Percentiles rank a stretch among this genome's conserved stretches.
These are phyloP conservation scores for Denticeps clupeoides DNA, from an alignment of 2,797 vertebrate species.

Conservation along the genomic window DNA sequence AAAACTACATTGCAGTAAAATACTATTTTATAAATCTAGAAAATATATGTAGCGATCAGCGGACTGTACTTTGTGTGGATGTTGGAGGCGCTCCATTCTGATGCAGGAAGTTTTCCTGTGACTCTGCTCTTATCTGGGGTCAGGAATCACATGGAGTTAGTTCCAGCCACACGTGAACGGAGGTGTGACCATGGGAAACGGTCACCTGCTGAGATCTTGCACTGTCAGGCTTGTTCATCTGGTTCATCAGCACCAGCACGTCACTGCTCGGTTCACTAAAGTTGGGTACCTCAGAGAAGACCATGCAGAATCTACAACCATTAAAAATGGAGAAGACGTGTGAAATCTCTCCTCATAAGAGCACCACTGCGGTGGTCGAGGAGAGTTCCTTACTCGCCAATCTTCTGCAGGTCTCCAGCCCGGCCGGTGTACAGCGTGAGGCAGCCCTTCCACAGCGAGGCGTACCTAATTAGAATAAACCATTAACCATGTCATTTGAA, in stretches of 20 bases:
- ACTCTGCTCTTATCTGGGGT: too few relatives aligned
- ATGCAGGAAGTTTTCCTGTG: too few relatives aligned
- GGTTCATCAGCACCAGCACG: constrained; percentile 47
- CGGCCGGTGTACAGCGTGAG: constrained; percentile 74
- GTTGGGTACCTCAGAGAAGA: constrained; percentile 77
- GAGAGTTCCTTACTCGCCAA: constrained; percentile 73
- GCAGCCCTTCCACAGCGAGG: constrained; percentile 75
- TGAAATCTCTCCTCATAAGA: not conserved
- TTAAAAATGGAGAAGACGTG: not conserved
- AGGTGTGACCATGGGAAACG: not conserved
- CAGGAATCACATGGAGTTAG: too few relatives aligned
- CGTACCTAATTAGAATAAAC: constrained; percentile 51
- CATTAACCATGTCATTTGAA: not conserved
- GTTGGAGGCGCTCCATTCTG: too few relatives aligned
- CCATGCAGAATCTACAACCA: constrained; percentile 66
- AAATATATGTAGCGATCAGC: too few relatives aligned
- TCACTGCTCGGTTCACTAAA: constrained; percentile 74
- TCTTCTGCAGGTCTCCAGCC: constrained; percentile 74
- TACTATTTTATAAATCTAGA: too few relatives aligned
- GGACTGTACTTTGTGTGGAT: too few relatives aligned
- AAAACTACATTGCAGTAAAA: too few relatives aligned
- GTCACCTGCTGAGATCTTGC: too few relatives aligned
- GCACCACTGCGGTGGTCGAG: too few relatives aligned
- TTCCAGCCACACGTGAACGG: too few relatives aligned
- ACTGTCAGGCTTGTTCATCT: constrained; percentile 54